Evolutionary conservation across 2,888 invertebrate species (phyloP).

Genomic region (Palloptera scutellata): DNA sequence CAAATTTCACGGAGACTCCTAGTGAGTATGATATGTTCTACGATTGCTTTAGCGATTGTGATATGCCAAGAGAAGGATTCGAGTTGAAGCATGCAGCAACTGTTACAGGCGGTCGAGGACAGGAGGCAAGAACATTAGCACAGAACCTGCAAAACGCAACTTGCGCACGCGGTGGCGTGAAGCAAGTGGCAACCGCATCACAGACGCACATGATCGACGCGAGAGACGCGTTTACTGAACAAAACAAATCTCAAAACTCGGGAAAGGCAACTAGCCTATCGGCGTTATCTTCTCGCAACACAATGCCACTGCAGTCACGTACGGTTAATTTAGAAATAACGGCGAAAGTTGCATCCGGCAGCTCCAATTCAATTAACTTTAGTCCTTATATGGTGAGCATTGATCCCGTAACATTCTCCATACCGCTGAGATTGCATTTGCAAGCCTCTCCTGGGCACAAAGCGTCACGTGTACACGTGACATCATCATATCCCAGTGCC

Average conservation of each 20-base stretch:
- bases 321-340: conserved; percentile 48
- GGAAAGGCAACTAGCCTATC: too few species aligned
- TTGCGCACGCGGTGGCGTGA: conserved; percentile 4
- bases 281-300: conserved; percentile 2
- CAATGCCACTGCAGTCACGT: conserved; percentile 20
- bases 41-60: conserved; percentile 45
- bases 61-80: conserved; percentile 12
- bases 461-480: background rate
- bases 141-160: too few species aligned
- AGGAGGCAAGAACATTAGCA: too few species aligned
- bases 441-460: conserved; percentile 10
- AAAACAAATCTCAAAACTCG: background rate
- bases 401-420: conserved; percentile 37
- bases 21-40: conserved; percentile 48
- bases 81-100: too few species aligned
- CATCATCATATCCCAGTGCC: too few species aligned
- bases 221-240: conserved; percentile 28
- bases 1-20: conserved; percentile 37
- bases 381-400: conserved; percentile 16
- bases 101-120: background rate
- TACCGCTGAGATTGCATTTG: conserved; percentile 37
- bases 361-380: background rate
- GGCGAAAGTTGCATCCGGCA: conserved; percentile 27
- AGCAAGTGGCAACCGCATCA: conserved; percentile 40
- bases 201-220: conserved; percentile 42